Percentiles rank a stretch among this genome's conserved stretches.
Conservation (phyloP, 2,113 vertebrate genomes). For the Crotalus tigris region DNA sequence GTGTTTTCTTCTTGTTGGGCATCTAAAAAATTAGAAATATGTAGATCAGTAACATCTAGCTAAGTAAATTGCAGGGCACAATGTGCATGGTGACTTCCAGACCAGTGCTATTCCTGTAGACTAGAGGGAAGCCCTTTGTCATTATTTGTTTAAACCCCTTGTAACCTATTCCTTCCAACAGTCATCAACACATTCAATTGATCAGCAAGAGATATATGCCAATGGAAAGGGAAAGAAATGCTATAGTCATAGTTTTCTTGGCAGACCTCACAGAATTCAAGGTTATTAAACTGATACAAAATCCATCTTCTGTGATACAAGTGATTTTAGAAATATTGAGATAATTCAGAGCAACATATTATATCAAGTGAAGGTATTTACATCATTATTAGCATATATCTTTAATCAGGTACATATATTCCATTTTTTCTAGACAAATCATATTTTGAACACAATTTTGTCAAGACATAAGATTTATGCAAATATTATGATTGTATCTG, state of each 20-base stretch:
- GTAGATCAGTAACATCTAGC: not conserved
- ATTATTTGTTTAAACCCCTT: not conserved
- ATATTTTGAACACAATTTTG: not conserved
- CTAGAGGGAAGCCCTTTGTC: not conserved
- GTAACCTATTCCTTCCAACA: not conserved
- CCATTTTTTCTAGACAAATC: not conserved
- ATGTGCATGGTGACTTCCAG: not conserved
- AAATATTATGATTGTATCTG: not conserved
- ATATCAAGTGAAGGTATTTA: not conserved
- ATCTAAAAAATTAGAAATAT: not conserved
- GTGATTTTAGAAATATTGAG: not conserved
- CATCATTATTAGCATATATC: not conserved
- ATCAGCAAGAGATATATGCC: not conserved
- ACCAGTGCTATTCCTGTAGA: not conserved
- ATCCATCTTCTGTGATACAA: not conserved
- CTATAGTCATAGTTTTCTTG: not conserved
- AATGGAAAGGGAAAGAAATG: not conserved
- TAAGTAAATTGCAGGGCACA: not conserved
- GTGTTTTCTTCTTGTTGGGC: not conserved
- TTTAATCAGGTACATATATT: not conserved
- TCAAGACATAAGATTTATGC: not conserved
- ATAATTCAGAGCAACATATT: not conserved
- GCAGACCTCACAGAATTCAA: not conserved
- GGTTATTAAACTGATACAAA: not conserved
- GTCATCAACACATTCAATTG: not conserved